Base-by-base conservation (phyloP, 2,113 vertebrate genomes). In the Semicossyphus pulcher region DNA sequence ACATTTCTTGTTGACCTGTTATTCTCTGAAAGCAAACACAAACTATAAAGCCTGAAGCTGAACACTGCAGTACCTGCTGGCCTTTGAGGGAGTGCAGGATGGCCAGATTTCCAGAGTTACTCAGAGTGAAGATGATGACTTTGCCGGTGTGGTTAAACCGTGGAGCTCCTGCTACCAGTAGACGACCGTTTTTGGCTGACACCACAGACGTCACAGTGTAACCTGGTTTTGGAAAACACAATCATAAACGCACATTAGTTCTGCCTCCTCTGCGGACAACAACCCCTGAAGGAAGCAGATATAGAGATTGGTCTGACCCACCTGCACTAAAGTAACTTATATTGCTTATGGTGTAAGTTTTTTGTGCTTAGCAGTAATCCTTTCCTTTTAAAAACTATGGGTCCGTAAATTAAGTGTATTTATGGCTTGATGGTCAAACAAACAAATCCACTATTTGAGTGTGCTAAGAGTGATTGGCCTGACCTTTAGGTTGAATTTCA, bases 81-180 rank as follows among this genome's bases (percentile, higher is more conserved):
- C 98, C 98, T 71, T 92, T 96, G 48, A 99, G 94, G 0, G 98
- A 95, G 87, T 97, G 95, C 83, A 96, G 95, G 86, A 99, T 97
- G 81, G 93, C 96, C 77, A 99, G 96, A 78, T 94, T 96, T 2
- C 96, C 91, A 11, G 94, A 93, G 86, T 92, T 95, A 86, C 94
- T 95, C 93, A 99, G 94, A 18, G 92, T 97, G 91, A 99, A 99
- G 52, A 99, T 88, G 85, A 99, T 98, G 68, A 96, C 97, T 76
- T 99, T 99, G 65, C 98, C 98, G 0, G 97, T 99, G 91, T 99
- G 98, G 93, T 99, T 99, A 86, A 99, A 99, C 2, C 98, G 92
- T 10, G 98, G 98, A 0, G 98, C 98, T 89, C 98, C 98, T 0
- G 98, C 96, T 1, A 99, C 95, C 0, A 97, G 96, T 8, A 98